Percentiles rank a stretch among this genome's conserved stretches.
Evolutionary conservation across 2,888 invertebrate genomes (phyloP).

Genomic region (Disparrhopalites patrizii): DNA sequence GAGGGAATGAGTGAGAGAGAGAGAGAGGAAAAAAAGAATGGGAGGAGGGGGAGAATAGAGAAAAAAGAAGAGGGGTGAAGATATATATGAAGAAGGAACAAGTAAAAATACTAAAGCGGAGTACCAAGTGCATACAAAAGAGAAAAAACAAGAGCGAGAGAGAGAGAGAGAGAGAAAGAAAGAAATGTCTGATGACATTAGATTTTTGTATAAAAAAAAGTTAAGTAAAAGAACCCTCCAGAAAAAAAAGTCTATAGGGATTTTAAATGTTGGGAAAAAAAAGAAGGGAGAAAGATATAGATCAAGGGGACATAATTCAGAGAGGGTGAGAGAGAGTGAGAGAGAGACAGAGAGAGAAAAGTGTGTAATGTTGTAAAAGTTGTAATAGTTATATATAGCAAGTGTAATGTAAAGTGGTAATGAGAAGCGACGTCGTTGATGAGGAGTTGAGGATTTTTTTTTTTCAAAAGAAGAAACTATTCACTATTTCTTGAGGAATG

Average conservation of each 20-base stretch:
- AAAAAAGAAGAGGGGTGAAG: not conserved
- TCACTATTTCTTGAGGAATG: not conserved
- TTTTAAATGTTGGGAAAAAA: not conserved
- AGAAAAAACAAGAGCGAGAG: not conserved
- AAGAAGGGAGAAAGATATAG: constrained; percentile 3
- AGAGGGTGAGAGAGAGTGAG: not conserved
- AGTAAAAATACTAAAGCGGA: not conserved
- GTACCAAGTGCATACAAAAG: no score
- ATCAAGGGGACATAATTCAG: constrained; percentile 3
- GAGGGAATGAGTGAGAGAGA: not conserved
- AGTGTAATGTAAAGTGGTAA: constrained; percentile 20
- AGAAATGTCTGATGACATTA: not conserved
- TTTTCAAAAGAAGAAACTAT: not conserved
- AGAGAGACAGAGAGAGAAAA: not conserved
- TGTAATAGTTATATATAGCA: constrained; percentile 11
- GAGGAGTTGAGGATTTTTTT: constrained; percentile 21
- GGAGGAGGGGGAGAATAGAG: not conserved
- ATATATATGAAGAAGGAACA: not conserved
- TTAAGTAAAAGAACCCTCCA: not conserved
- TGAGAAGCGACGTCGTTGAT: constrained; percentile 21
- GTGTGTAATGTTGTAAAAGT: constrained; percentile 20
- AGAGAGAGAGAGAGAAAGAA: not conserved
- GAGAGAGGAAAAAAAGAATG: not conserved
- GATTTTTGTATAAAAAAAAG: not conserved
- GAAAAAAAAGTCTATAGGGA: no score